Base-by-base conservation (phyloP, 2,797 vertebrate species). In the Poeciliopsis presidionis region DNA sequence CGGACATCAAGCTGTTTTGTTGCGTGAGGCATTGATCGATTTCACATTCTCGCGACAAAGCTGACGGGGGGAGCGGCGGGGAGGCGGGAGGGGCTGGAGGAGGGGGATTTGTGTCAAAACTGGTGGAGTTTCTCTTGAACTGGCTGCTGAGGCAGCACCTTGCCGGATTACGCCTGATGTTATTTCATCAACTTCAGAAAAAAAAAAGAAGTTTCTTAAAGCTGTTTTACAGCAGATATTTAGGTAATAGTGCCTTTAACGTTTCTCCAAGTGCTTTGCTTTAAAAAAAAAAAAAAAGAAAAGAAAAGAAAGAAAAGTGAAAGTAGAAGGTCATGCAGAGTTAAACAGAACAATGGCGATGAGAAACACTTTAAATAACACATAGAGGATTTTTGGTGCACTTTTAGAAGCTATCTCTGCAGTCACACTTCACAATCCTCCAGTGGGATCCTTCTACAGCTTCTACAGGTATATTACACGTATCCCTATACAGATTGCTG, bases 401-500 rank as follows among this genome's bases (percentile, higher is more conserved):
- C 93, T 89, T 73, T 87, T 88, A 90, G 87, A 91, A 88, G 87
- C 90, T 86, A 92, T 86, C 76, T 82, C 88, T 81, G 90, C 90
- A 82, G 77, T 89, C 71, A 78, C 86, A 81, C 65, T 81, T 83
- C 78, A 80, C 49, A 51, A 76, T 53, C 74, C 81, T 76, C 90
- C 76, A 20, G 41, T 11, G 11, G 72, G 85, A 84, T 72, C 79
- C 81, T 88, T 75, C 67, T 70, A 43, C 67, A 43, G 67, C 41
- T 67, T 84, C 92, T 93, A 93, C 91, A 94, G 87, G 86, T 93
- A 94, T 94, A 88, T 93, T 92, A 95, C 91, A 95, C 83, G 76
- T 90, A 86, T 91, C 74, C 63, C 90, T 94, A 90, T 94, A 94
- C 92, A 95, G 75, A 87, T 91, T 86, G 93, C 92, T 94, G 95